These are phyloP conservation scores for Anthoscopus minutus DNA, from an alignment of 2,113 vertebrate species.

Conservation along the genomic window DNA sequence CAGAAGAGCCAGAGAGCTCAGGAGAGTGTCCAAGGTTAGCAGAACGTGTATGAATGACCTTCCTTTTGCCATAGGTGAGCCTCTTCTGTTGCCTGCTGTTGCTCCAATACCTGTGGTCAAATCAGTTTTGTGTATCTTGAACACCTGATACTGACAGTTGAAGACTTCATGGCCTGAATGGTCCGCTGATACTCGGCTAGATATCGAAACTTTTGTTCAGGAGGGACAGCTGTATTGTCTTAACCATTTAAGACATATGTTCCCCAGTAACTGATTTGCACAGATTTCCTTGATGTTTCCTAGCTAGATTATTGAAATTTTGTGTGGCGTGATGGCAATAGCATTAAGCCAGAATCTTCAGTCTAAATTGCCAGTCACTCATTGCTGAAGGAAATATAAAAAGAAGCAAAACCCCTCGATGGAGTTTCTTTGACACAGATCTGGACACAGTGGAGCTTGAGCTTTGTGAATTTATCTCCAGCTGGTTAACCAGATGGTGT, in stretches of 20 bases:
- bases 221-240: neutral
- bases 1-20: neutral
- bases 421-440: neutral
- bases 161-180: neutral
- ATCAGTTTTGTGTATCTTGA: neutral
- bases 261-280: neutral
- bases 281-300: neutral
- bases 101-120: neutral
- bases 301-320: neutral
- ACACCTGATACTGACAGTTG: neutral
- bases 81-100: neutral
- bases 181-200: neutral
- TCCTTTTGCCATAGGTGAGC: neutral
- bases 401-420: neutral
- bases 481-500: neutral
- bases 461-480: neutral
- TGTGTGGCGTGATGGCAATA: accelerated
- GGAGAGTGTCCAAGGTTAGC: neutral
- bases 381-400: neutral
- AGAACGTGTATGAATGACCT: neutral
- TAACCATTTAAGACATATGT: neutral
- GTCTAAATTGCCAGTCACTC: neutral
- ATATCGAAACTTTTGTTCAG: neutral
- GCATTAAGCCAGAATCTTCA: neutral
- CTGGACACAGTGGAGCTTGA: neutral